Evolutionary conservation across 2,888 invertebrate species (phyloP).

Genomic region (Calliphora vomitoria): DNA sequence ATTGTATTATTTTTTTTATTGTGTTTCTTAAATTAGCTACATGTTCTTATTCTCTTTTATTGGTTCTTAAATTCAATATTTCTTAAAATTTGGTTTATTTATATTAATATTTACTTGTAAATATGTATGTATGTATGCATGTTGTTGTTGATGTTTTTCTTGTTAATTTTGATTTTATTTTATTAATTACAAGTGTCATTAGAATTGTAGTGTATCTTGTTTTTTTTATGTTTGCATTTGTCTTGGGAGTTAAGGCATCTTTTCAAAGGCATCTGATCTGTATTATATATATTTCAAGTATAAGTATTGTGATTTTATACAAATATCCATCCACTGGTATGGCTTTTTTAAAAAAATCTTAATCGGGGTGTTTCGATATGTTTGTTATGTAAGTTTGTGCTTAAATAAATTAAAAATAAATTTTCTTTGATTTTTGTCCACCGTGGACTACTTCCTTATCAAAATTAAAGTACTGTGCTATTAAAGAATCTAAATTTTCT

Average conservation of each 20-base stretch:
- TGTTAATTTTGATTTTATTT: constrained; percentile 38
- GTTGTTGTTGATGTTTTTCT: background rate
- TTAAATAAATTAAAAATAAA: constrained; percentile 30
- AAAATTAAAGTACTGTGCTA: no score
- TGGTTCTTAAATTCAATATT: constrained; percentile 48
- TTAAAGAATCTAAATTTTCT: no score
- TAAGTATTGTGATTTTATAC: constrained; percentile 54
- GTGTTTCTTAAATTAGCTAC: constrained; percentile 48
- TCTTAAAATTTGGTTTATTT: constrained; percentile 64
- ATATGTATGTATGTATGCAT: constrained; percentile 3
- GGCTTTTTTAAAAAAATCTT: constrained; percentile 31
- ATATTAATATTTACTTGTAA: constrained; percentile 40
- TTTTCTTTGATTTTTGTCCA: background rate
- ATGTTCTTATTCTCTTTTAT: constrained; percentile 19
- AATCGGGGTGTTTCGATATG: constrained; percentile 43
- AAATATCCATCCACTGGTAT: constrained; percentile 50
- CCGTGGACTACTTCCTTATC: background rate
- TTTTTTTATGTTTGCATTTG: constrained; percentile 44
- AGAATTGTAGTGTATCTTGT: constrained; percentile 25
- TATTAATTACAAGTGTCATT: constrained; percentile 61
- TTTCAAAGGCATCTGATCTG: constrained; percentile 83
- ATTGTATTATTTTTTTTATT: background rate
- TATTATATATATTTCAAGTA: constrained; percentile 58
- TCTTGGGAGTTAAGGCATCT: constrained; percentile 82
- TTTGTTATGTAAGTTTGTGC: constrained; percentile 42